Base-by-base conservation (phyloP, 2,113 vertebrate species). In the Datnioides undecimradiatus region DNA sequence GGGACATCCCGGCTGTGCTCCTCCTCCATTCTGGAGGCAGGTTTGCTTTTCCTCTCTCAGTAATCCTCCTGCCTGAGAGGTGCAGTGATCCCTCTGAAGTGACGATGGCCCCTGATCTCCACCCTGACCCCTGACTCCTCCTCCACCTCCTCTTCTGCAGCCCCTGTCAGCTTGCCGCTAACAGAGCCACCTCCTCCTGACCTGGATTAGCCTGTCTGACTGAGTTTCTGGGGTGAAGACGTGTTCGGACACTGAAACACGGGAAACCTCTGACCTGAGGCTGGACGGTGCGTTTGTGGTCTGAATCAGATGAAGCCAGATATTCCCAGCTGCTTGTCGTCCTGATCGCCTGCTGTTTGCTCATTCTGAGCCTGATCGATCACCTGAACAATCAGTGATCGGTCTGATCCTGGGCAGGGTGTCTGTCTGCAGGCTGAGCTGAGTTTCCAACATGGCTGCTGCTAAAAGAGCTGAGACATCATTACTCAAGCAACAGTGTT, bases 61-160 rank as follows among this genome's bases (percentile, higher is more conserved):
- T 83, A 87, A 90, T 90, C 84, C 87, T 43, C 23, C 75, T 4
- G 48, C 21, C 74, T 63, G 65, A 76, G 78, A 31, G 34, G 60
- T 75, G 87, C 67, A 75, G 25, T 57, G 71, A 80, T 78, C 76
- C 55, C 33, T 79, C 78, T 78, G 85, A 79, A 87, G 85, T 80
- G 58, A 74, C 27, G 0, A 0, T 83, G 88, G 2, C 73, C 83
- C 46, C 65, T 68, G 81, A 82, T 72, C 82, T 62, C 66, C 5
- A 8, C 7, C 27, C 34, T 68, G 65, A 76, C 45, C 62, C 40
- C 29, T 38, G 8, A 52, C 67, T 23, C 46, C 19, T 33, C 16
- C 36, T 45, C 38, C 3, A 80, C 68, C 80, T 52, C 60, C 5
- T 8, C 4, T 12, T 68, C 66, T 49, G 73, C 45, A 62, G 27